Evolutionary conservation across 2,797 vertebrate genomes (phyloP), one percentile per base, ranked within the genome.

Genomic region (Urocyon cinereoargenteus): DNA sequence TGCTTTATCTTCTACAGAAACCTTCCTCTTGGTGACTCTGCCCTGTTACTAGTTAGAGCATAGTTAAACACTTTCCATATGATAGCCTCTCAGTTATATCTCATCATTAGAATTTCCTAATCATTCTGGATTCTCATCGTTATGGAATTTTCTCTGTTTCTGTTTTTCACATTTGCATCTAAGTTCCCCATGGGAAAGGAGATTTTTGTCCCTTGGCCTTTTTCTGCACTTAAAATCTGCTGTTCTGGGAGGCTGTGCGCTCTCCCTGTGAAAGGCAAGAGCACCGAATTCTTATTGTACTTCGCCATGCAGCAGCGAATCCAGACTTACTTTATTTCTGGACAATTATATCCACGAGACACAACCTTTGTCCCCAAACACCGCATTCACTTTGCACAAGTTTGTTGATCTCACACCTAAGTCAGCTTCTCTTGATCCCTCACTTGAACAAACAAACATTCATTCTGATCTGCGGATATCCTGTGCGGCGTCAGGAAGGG

Each of bases 381-480:
- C 83, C 40, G 45, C 91, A 68, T 83, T 78, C 85, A 31, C 78
- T 93, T 83, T 92, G 53, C 96, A 79, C 90, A 97, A 73, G 82
- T 90, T 84, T 89, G 94, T 86, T 87, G 94, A 94, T 90, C 93
- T 96, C 90, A 96, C 95, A 97, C 96, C 94, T 96, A 94, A 90
- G 68, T 85, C 94, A 95, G 93, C 72, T 96, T 97, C 96, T 97
- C 90, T 96, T 97, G 94, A 97, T 90, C 78, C 84, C 85, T 95
- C 95, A 70, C 93, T 90, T 90, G 93, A 94, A 96, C 93, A 98
- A 97, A 97, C 64, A 97, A 97, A 97, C 93, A 93, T 87, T 87
- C 73, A 88, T 85, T 98, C 85, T 98, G 95, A 98, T 97, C 97
- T 55, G 94, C 97, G 98, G 98, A 98, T 96, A 97, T 98, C 97